Evolutionary conservation across 2,113 vertebrate species (phyloP).

Genomic region (Antigone vipio): DNA sequence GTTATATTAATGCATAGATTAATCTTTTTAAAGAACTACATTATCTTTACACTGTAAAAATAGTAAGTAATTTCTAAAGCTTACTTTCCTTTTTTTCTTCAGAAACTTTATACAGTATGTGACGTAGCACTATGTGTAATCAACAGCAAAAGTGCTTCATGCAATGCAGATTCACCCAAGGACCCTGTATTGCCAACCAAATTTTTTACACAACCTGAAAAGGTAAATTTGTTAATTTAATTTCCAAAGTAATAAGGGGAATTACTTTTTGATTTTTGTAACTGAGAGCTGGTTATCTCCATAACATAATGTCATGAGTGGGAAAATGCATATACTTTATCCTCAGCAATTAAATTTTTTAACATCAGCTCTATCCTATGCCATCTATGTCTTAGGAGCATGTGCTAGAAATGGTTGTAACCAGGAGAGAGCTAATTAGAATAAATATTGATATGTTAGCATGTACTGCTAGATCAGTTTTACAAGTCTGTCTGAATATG

Average conservation of each 20-base stretch:
- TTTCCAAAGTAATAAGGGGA: background rate
- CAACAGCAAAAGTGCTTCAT: slow-evolving; percentile 96
- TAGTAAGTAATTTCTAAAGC: background rate
- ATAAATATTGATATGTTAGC: background rate
- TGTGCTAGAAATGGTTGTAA: background rate
- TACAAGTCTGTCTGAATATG: background rate
- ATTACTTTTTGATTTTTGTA: background rate
- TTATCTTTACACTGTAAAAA: background rate
- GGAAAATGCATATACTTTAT: background rate
- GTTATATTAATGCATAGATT: background rate
- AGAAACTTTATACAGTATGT: slow-evolving; percentile 99
- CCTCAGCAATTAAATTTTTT: background rate
- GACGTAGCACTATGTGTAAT: slow-evolving; percentile 97
- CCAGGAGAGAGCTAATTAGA: background rate
- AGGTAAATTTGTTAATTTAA: slow-evolving; percentile 74
- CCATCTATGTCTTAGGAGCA: background rate
- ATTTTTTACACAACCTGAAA: slow-evolving; percentile 95
- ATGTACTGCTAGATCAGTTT: background rate
- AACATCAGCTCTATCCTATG: background rate
- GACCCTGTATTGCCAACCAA: slow-evolving; percentile 92
- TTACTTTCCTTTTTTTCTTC: background rate
- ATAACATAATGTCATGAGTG: background rate
- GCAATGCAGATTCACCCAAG: slow-evolving; percentile 94
- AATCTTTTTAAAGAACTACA: background rate
- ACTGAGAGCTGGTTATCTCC: background rate